Percentiles rank a stretch among this genome's conserved stretches.
These are phyloP conservation scores for Ctenomys sociabilis DNA, from an alignment of 2,113 vertebrate species.

Conservation along the genomic window DNA sequence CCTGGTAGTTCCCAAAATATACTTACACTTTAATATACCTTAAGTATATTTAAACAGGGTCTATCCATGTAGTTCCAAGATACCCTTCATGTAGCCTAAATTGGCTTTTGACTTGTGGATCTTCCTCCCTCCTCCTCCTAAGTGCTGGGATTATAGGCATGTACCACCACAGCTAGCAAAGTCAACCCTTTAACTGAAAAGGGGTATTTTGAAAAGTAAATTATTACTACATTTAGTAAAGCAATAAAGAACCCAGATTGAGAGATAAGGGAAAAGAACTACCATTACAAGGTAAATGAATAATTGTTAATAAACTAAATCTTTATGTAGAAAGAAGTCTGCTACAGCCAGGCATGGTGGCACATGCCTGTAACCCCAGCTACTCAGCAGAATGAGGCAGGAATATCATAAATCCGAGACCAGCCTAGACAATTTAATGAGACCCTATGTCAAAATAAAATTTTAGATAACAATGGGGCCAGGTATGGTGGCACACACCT, in stretches of 20 bases:
- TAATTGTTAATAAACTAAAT: background rate
- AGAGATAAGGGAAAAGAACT: background rate
- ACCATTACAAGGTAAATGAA: background rate
- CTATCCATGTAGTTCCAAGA: background rate
- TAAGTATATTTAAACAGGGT: background rate
- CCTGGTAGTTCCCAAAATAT: background rate
- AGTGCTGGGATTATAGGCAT: background rate
- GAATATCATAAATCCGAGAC: background rate
- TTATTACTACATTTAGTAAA: background rate
- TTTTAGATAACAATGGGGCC: background rate
- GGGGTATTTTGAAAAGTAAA: background rate
- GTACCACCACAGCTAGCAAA: background rate
- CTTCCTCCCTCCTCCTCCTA: background rate
- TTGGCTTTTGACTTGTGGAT: background rate
- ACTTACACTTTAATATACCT: background rate
- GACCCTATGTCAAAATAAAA: background rate
- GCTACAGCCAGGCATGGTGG: background rate
- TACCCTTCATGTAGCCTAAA: background rate
- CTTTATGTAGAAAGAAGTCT: background rate
- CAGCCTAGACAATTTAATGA: background rate
- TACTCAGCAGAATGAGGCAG: background rate
- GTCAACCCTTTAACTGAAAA: background rate
- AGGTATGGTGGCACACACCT: background rate
- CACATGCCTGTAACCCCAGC: background rate
- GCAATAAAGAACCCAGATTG: background rate